Conservation (phyloP, 1,140 invertebrate species). For the Sarcophaga bullata region DNA sequence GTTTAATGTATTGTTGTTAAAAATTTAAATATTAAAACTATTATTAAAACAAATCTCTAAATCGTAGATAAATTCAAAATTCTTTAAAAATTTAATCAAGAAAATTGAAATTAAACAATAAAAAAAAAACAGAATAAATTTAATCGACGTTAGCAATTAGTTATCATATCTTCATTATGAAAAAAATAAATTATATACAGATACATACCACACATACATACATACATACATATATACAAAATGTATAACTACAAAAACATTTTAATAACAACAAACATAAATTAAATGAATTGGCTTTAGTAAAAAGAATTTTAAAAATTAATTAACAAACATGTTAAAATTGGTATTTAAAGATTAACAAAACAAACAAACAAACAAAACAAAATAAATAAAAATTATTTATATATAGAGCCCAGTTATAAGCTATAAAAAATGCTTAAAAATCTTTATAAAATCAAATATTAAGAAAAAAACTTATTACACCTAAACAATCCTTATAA, state of each 20-base stretch:
- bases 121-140: neutral
- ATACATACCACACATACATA: too few relatives aligned
- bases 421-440: constrained; percentile 29
- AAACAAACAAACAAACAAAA: constrained; percentile 21
- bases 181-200: neutral
- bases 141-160: constrained; percentile 36
- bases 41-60: neutral
- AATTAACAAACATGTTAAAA: constrained; percentile 18
- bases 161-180: constrained; percentile 28
- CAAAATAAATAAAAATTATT: constrained; percentile 23
- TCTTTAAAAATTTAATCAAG: neutral
- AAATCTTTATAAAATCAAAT: constrained; percentile 16
- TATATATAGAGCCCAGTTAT: constrained; percentile 17
- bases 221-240: too few relatives aligned
- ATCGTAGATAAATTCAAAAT: constrained; percentile 27
- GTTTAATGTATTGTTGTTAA: constrained; percentile 22
- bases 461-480: neutral
- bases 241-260: neutral
- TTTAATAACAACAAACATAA: neutral
- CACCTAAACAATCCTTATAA: too few relatives aligned
- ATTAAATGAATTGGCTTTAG: constrained; percentile 31
- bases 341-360: constrained; percentile 1
- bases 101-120: neutral
- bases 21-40: neutral
- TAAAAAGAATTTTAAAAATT: constrained; percentile 17